Evolutionary conservation across 2,888 invertebrate genomes (phyloP).

Genomic region (Apoderus coryli): DNA sequence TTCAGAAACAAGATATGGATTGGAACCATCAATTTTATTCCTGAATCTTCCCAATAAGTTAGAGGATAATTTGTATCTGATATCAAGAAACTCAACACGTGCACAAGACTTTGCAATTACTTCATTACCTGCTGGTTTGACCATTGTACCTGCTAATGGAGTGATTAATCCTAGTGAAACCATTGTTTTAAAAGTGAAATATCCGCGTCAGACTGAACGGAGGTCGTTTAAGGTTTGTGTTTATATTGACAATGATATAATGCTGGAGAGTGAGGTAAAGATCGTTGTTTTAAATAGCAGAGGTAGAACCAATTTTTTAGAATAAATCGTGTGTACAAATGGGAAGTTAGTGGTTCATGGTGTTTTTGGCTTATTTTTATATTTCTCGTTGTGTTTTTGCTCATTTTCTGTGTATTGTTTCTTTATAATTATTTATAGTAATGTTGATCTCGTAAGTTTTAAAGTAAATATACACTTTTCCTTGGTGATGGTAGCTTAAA

Average conservation of each 20-base stretch:
- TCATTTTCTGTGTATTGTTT: no score
- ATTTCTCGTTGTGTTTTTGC: no score
- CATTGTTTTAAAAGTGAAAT: slow-evolving; percentile 19
- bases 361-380: no score
- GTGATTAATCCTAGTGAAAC: slow-evolving; percentile 18
- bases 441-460: no score
- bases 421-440: no score
- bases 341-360: no score
- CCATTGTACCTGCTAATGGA: slow-evolving; percentile 18
- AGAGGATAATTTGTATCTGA: slow-evolving; percentile 20
- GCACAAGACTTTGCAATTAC: slow-evolving; percentile 17
- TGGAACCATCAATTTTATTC: slow-evolving; percentile 21
- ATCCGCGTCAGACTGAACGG: slow-evolving; percentile 12
- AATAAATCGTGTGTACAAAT: no score
- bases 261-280: slow-evolving; percentile 22
- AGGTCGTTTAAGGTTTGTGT: slow-evolving; percentile 19
- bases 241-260: slow-evolving; percentile 23
- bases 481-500: no score
- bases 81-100: slow-evolving; percentile 15
- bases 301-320: slow-evolving; percentile 13
- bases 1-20: slow-evolving; percentile 13
- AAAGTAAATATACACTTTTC: no score
- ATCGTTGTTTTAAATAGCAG: slow-evolving; percentile 12
- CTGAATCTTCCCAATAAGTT: slow-evolving; percentile 20
- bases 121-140: slow-evolving; percentile 16